These are phyloP conservation scores for Erithacus rubecula DNA, from an alignment of 2,797 vertebrate genomes.

Conservation along the genomic window DNA sequence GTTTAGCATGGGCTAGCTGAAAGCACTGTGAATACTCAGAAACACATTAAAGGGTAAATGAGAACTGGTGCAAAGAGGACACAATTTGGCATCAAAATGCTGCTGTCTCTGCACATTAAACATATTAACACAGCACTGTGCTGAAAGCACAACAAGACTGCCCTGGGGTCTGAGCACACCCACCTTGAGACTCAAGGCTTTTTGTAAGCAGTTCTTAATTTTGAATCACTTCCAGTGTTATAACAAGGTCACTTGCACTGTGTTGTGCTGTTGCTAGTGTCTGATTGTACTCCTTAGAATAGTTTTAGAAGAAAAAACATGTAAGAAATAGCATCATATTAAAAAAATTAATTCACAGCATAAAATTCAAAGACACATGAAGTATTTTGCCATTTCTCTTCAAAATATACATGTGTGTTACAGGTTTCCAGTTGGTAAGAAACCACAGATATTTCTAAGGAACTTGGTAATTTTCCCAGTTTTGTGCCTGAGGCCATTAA, in stretches of 20 bases:
- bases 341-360: not conserved
- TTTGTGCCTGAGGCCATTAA: not conserved
- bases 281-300: not conserved
- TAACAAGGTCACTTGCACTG: not conserved
- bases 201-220: not conserved
- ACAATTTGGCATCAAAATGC: no score
- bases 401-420: not conserved
- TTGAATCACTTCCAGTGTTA: not conserved
- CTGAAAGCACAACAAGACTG: not conserved
- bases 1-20: not conserved
- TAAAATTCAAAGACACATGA: not conserved
- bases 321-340: not conserved
- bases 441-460: not conserved
- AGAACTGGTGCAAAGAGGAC: not conserved
- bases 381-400: not conserved
- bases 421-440: not conserved
- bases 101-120: no score
- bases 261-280: not conserved
- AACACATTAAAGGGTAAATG: not conserved
- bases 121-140: no score
- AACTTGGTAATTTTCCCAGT: not conserved
- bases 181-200: not conserved
- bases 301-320: not conserved
- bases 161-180: not conserved
- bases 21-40: not conserved